phyloP scores from a whole-genome alignment of 1,140 invertebrate species.

The Pachyrhynchus sulphureomaculatus region DNA sequence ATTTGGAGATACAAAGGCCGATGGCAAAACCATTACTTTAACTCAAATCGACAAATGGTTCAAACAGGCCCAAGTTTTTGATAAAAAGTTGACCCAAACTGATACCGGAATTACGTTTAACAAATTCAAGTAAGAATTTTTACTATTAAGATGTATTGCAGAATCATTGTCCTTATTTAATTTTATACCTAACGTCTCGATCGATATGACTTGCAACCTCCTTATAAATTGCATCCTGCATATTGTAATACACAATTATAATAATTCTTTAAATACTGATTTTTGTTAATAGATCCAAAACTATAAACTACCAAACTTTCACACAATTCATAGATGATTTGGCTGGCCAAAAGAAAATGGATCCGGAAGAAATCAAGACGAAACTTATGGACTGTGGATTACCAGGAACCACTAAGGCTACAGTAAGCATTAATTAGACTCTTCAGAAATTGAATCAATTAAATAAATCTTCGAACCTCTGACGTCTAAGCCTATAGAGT shows the following conservation, averaged over 20 bases:
- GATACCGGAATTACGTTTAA: constrained; percentile 69
- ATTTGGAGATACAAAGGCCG: constrained; percentile 66
- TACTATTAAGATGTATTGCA: too few relatives aligned
- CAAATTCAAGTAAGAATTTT: constrained; percentile 58
- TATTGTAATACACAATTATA: too few relatives aligned
- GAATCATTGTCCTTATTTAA: too few relatives aligned
- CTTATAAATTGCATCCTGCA: too few relatives aligned
- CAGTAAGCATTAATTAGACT: constrained; percentile 21
- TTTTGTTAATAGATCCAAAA: constrained; percentile 45
- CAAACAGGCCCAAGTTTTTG: constrained; percentile 72
- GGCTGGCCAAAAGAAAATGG: constrained; percentile 58
- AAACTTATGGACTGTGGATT: constrained; percentile 58
- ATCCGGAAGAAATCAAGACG: constrained; percentile 54
- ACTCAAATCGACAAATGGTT: constrained; percentile 75
- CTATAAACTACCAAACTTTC: constrained; percentile 34
- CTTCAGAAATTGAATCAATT: too few relatives aligned
- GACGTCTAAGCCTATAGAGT: too few relatives aligned
- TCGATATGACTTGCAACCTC: too few relatives aligned
- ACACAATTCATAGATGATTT: constrained; percentile 57
- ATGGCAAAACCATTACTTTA: constrained; percentile 66
- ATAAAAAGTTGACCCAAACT: constrained; percentile 66
- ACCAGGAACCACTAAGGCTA: constrained; percentile 50
- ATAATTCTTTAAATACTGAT: too few relatives aligned
- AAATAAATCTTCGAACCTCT: too few relatives aligned
- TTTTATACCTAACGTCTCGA: too few relatives aligned